Evolutionary conservation across 2,797 vertebrate genomes (phyloP).

Genomic region (Nannoperca australis): DNA sequence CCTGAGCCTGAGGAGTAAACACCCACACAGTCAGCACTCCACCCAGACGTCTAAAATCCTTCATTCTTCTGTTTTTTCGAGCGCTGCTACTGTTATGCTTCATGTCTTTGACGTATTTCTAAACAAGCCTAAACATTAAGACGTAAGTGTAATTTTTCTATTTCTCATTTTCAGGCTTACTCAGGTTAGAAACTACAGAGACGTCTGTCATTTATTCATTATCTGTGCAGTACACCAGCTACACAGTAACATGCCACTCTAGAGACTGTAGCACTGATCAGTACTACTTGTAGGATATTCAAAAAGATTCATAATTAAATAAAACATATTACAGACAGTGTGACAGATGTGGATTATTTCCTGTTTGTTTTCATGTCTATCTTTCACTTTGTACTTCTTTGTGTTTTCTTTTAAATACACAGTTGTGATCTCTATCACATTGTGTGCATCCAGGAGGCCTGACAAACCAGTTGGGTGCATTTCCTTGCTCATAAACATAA

Average conservation of each 20-base stretch:
- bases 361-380: not conserved
- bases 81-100: slow-evolving; percentile 18
- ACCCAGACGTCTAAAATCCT: slow-evolving; percentile 64
- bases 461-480: not conserved
- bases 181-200: not conserved
- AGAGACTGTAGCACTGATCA: not conserved
- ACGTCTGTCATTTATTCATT: not conserved
- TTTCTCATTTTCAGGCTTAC: not conserved
- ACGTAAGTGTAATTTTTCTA: not conserved
- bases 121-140: not conserved
- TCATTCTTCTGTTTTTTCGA: slow-evolving; percentile 10
- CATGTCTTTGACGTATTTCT: slow-evolving; percentile 18
- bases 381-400: no score
- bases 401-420: not conserved
- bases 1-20: slow-evolving; percentile 83
- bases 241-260: not conserved
- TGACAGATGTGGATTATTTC: not conserved
- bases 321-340: not conserved
- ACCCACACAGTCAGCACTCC: slow-evolving; percentile 57
- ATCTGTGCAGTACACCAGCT: not conserved
- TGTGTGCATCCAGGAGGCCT: not conserved
- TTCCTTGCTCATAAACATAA: not conserved
- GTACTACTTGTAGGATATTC: not conserved
- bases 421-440: not conserved
- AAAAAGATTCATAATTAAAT: not conserved